Evolutionary conservation across 2,113 vertebrate genomes (phyloP).

Genomic region (Coturnix japonica): DNA sequence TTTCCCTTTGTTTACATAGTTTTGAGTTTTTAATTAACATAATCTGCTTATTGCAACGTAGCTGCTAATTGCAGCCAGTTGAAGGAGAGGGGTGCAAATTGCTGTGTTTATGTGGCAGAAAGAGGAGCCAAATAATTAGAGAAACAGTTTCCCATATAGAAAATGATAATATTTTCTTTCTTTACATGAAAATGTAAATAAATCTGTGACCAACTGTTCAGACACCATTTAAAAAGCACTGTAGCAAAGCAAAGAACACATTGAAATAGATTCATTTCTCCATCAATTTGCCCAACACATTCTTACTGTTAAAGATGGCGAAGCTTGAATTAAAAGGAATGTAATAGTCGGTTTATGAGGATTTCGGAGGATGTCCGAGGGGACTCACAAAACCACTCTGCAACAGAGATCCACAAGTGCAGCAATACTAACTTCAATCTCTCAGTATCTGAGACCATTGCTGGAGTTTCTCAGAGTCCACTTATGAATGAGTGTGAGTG

Average conservation of each 20-base stretch:
- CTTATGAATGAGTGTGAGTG: not conserved
- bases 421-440: not conserved
- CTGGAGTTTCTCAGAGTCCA: not conserved
- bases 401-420: not conserved
- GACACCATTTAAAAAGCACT: slow-evolving; percentile 49
- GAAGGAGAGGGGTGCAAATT: slow-evolving; percentile 72
- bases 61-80: slow-evolving; percentile 70
- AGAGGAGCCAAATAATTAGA: slow-evolving; percentile 71
- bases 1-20: slow-evolving; percentile 70
- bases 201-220: slow-evolving; percentile 66
- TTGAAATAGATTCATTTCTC: slow-evolving; percentile 48
- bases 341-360: not conserved
- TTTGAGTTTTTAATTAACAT: slow-evolving; percentile 72
- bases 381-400: not conserved
- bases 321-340: not conserved
- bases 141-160: slow-evolving; percentile 61
- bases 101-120: slow-evolving; percentile 65
- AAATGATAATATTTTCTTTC: slow-evolving; percentile 59
- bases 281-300: slow-evolving; percentile 4
- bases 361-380: not conserved
- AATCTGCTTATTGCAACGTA: slow-evolving; percentile 71
- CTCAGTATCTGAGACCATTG: fast-evolving
- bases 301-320: not conserved
- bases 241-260: slow-evolving; percentile 1
- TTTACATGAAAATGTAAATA: slow-evolving; percentile 57